Evolutionary conservation across 2,113 vertebrate species (phyloP).

Genomic region (Bettongia penicillata): DNA sequence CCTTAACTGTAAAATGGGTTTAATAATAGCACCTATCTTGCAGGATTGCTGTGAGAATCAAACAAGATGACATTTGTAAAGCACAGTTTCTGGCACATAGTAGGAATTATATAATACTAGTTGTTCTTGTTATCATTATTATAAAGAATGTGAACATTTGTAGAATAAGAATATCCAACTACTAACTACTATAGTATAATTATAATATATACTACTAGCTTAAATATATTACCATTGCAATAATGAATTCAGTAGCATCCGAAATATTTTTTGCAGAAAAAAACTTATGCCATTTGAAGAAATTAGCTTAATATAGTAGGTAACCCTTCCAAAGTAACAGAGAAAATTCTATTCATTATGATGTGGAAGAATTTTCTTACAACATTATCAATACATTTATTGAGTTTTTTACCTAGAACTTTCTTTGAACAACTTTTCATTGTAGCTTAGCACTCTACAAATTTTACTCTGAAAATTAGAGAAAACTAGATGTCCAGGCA

Average conservation of each 20-base stretch:
- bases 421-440: constrained; percentile 86
- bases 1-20: no score
- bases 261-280: neutral
- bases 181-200: neutral
- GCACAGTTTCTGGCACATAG: no score
- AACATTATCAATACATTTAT: constrained; percentile 86
- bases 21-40: no score
- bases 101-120: no score
- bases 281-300: neutral
- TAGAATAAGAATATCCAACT: no score
- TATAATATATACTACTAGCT: neutral
- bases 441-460: constrained; percentile 78
- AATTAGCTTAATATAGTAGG: neutral
- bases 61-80: no score
- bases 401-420: constrained; percentile 85
- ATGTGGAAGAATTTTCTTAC: neutral
- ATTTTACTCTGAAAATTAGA: constrained; percentile 84
- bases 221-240: neutral
- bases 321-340: no score
- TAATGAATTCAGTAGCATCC: neutral
- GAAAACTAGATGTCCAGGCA: constrained; percentile 79
- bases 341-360: neutral
- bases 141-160: no score
- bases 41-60: no score
- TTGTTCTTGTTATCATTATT: no score